Base-by-base conservation (phyloP, 1,140 invertebrate genomes). In the Eupristina koningsbergeri region DNA sequence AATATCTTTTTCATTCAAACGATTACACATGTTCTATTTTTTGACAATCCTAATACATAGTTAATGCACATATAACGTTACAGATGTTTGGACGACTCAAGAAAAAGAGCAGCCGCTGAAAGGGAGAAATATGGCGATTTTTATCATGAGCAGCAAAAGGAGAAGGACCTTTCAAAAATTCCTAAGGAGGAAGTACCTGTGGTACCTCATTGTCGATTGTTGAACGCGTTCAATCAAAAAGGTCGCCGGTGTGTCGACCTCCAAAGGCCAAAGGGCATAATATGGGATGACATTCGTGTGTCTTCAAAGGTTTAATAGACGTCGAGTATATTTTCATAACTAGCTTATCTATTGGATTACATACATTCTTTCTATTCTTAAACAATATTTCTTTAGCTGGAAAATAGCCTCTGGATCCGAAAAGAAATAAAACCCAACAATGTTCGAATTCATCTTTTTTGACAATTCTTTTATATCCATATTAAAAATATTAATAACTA, bases 191-290 rank as follows among this genome's bases (percentile, higher is more conserved):
- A 31, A 0, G 31, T 47, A 22, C 3, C 39, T 0, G 5, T 17
- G 26, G 9, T n/a, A 19, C 36, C 78, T 0, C 9, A 13, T 26
- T 63, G 58, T 31, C 31, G 9, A 5, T 19, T 50, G 15, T 26
- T 77, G 19, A 83, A 69, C 34, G 41, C 31, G 1, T 69, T 83
- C 41, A 83, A 83, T 53, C 22, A 53, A 41, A 50, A 45, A 11
- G 34, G 15, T 36, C 47, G 39, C 0, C 26, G 61, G 22, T 77
- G 34, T 29, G 15, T 39, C 8, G 63, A 80, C 5, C 15, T 29
- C 9, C 11, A 39, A 73, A 41, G 19, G 13, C 61, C 77, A 22
- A 67, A 7, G 26, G n/a, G 58, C 8, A 64, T 22, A 39, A 67
- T 79, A 47, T 79, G 77, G 77, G n/a, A 64, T 64, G 41, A 45